Base-by-base conservation (phyloP, 2,797 vertebrate species). In the Telmatherina bonti region DNA sequence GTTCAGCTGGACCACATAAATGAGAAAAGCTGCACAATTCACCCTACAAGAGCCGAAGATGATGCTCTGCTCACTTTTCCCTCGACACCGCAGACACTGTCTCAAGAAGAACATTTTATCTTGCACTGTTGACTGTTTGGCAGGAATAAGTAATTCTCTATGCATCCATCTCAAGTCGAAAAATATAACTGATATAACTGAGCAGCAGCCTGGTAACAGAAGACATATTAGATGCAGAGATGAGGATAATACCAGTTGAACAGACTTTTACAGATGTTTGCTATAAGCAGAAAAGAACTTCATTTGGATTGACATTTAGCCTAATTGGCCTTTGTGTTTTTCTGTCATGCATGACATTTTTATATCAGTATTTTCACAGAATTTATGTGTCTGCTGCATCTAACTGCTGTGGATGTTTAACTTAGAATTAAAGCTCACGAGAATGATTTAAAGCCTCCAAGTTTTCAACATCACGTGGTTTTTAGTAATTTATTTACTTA, bases 1-100 rank as follows among this genome's bases (percentile, higher is more conserved):
- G 45, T 85, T 90, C 87, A 87, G 88, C 88, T 90, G 86, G 82
- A 90, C 88, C 85, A 83, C 76, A 90, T 82, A 82, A 84, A 88
- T 75, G 80, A 84, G 76, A 79, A 87, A 85, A 78, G 59, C 77
- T 78, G 62, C 80, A 78, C 72, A 81, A 85, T 86, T 87, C 78
- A 49, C 59, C 63, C 49, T 49, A 38, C 47, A 53, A 72, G 62
- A 13, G 45, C 62, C 64, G 69, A 83, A 75, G 70, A 76, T n/a
- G 59, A 82, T 4, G 55, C 80, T 83, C 77, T 68, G 69, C 41
- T 80, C 53, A 31, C 64, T 74, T 84, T 80, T 69, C 71, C 64
- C 54, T 49, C 0, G 38, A 76, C 56, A 24, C 63, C 58, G 68
- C 67, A 75, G 66, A 78, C 63, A 20, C 62, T 78, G 51, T 83